Evolutionary conservation across 2,113 vertebrate species (phyloP), one percentile per base, ranked within the genome.

Genomic region (Chaetodon auriga): DNA sequence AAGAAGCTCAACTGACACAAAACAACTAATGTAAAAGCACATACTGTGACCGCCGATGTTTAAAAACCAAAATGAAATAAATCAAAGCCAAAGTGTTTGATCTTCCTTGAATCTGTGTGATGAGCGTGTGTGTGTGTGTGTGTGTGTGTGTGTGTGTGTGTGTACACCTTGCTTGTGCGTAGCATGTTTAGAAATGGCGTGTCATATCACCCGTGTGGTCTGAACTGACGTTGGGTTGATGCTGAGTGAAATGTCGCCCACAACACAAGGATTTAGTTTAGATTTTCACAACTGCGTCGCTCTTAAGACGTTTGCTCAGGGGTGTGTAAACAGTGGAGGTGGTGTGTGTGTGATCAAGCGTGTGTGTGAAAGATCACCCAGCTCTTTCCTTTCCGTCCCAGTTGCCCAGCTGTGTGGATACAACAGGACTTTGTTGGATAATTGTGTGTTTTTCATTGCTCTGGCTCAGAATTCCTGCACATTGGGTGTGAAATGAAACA

Each of bases 281-380:
- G 71, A 72, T 88, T 85, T 88, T 89, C 81, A 82, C 21, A 41
- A 41, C 71, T 46, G 65, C 11, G 54, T 89, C 58, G 38, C 79
- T 76, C 75, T 83, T 74, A 58, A 85, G 81, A 64, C 74, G 61
- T 89, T 91, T 90, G 80, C 89, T 90, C 25, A 86, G 77, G 64
- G 74, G 61, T 75, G 70, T 86, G 90, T 76, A 89, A 91, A 90
- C 89, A 91, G 49, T 51, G 68, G 71, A 64, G 73, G 58, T 38
- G 61, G 46, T 62, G 38, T 75, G 61, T 78, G 65, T 51, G 68
- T 82, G 61, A 55, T 66, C 41, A 46, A 45, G 73, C 81, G 84
- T 68, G 84, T 68, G 65, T 76, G 78, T 72, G 60, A 57, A 75
- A 76, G 82, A 78, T 84, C 88, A 58, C 77, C 49, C 65, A 48